These are phyloP conservation scores for Oreochromis mossambicus DNA, from an alignment of 2,797 vertebrate species.

Conservation along the genomic window DNA sequence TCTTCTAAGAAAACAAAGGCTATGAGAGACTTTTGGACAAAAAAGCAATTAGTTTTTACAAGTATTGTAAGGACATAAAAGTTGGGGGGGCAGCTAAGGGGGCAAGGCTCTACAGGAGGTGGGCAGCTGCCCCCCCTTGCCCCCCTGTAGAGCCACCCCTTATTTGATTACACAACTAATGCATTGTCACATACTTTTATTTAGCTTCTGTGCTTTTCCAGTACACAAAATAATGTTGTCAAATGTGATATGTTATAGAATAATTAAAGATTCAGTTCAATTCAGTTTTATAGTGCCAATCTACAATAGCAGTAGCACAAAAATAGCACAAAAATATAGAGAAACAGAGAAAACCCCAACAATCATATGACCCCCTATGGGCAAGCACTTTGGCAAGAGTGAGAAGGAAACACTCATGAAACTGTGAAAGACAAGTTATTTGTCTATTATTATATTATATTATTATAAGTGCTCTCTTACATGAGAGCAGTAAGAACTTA, in stretches of 20 bases:
- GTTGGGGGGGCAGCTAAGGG: background rate
- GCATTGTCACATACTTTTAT: background rate
- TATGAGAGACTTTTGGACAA: background rate
- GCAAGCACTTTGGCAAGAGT: background rate
- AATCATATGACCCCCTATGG: background rate
- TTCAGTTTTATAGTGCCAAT: background rate
- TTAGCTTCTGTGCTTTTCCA: background rate
- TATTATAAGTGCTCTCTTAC: background rate
- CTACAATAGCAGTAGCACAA: background rate
- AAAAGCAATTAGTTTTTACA: rapidly evolving
- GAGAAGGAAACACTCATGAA: background rate
- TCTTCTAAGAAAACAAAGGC: background rate
- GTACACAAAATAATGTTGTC: background rate
- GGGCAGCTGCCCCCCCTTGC: background rate
- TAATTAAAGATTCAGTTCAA: background rate
- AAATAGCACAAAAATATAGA: background rate
- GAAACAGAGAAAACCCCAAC: background rate
- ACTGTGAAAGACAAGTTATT: background rate
- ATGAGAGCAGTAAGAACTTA: background rate
- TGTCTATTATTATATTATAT: background rate
- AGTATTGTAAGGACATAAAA: background rate
- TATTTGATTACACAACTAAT: background rate
- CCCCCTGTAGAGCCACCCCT: background rate
- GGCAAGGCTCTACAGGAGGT: background rate
- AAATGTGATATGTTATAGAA: background rate